phyloP scores from a whole-genome alignment of 2,113 vertebrate species.

The Malurus melanocephalus region DNA sequence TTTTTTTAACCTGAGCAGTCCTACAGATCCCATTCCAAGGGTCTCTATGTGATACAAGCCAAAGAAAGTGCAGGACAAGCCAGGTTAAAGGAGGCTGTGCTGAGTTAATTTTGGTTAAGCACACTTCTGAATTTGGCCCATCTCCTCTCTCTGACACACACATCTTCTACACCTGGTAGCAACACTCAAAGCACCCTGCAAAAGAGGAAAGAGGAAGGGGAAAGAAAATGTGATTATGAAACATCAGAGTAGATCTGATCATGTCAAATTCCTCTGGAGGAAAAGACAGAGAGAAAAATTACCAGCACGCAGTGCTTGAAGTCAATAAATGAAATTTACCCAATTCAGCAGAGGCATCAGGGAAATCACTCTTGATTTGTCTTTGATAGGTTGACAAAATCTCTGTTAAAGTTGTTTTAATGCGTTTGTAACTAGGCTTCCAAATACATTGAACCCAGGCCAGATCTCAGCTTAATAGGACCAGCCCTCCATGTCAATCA shows the following conservation, averaged over 20 bases:
- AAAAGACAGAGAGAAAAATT: slow-evolving; percentile 47
- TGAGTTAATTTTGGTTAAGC: neutral
- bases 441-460: slow-evolving; percentile 56
- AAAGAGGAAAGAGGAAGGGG: slow-evolving; percentile 19
- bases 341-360: slow-evolving; percentile 39
- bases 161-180: neutral
- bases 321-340: slow-evolving; percentile 64
- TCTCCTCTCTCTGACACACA: neutral
- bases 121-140: neutral
- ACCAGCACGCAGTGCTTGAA: slow-evolving; percentile 38
- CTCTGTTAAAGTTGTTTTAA: slow-evolving; percentile 60
- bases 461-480: slow-evolving; percentile 55
- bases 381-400: slow-evolving; percentile 67
- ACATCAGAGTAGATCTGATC: slow-evolving; percentile 38
- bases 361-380: slow-evolving; percentile 60
- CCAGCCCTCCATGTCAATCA: slow-evolving; percentile 47
- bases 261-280: slow-evolving; percentile 54
- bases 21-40: neutral
- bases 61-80: neutral
- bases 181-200: neutral
- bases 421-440: slow-evolving; percentile 56
- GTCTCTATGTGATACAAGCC: neutral
- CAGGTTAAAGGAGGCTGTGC: neutral
- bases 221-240: slow-evolving; percentile 19
- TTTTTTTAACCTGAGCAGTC: neutral